A percentile compares a stretch with the other conserved stretches of the same genome.
These are phyloP conservation scores for Drosophila varians DNA, from an alignment of 1,140 invertebrate species.

Conservation along the genomic window DNA sequence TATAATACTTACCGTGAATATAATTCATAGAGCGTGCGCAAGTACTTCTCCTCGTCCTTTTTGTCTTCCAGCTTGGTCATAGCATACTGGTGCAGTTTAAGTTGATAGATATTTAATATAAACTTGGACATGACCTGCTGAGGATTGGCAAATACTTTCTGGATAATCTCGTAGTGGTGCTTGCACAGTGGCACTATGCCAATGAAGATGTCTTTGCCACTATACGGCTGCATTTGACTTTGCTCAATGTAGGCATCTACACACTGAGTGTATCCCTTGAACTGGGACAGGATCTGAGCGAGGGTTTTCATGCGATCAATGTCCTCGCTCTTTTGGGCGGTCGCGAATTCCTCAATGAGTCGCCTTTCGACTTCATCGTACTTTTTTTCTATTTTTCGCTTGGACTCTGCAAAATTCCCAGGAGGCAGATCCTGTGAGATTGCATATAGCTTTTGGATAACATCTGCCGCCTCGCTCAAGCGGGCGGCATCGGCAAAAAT, in stretches of 20 bases:
- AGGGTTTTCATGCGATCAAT: conserved; percentile 96
- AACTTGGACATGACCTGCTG: conserved; percentile 99
- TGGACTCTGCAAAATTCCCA: conserved; percentile 94
- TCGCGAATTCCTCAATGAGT: conserved; percentile 97
- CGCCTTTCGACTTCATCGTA: conserved; percentile 97
- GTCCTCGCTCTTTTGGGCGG: conserved; percentile 93
- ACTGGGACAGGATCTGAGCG: conserved; percentile 95
- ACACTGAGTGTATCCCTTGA: conserved; percentile 98
- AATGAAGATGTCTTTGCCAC: conserved; percentile 94
- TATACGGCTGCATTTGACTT: conserved; percentile 91
- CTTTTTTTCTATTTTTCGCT: conserved; percentile 95
- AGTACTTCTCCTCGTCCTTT: conserved; percentile 92
- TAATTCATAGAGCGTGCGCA: conserved; percentile 94
- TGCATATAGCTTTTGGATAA: conserved; percentile 98
- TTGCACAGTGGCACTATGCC: conserved; percentile 96
- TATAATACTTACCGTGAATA: conserved; percentile 87
- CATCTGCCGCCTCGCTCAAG: conserved; percentile 98
- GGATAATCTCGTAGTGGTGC: conserved; percentile 94
- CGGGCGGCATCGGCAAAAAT: conserved; percentile 94
- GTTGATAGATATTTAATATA: conserved; percentile 97
- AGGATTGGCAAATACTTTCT: conserved; percentile 97
- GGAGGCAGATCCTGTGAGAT: conserved; percentile 97
- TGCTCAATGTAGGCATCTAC: conserved; percentile 98
- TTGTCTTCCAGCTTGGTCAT: conserved; percentile 91
- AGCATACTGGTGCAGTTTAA: conserved; percentile 95